Conservation (phyloP, 2,113 vertebrate species). For the Mystacornis crossleyi region DNA sequence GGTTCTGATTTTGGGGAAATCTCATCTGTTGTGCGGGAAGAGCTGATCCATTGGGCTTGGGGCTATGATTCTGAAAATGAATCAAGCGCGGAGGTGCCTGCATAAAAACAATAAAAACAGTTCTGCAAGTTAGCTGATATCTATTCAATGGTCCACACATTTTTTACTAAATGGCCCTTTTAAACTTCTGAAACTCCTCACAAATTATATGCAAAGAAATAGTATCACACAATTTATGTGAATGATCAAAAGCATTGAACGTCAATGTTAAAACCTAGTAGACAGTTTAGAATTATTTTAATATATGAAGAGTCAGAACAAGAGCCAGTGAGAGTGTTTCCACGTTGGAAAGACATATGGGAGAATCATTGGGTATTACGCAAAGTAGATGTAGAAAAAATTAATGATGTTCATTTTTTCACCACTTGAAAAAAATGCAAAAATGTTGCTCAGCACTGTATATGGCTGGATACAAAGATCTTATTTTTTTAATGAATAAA, state of each 20-base stretch:
- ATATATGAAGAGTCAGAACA: background rate
- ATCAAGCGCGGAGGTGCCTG: conserved; percentile 81
- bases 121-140: background rate
- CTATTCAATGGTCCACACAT: background rate
- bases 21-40: conserved; percentile 75
- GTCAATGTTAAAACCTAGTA: background rate
- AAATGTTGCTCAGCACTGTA: background rate
- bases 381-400: background rate
- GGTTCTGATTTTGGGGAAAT: conserved; percentile 70
- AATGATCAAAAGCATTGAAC: background rate
- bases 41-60: conserved; percentile 74
- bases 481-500: background rate
- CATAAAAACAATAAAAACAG: background rate
- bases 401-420: background rate
- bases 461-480: background rate
- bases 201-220: background rate
- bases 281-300: background rate
- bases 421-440: background rate
- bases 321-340: background rate
- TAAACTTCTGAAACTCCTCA: background rate
- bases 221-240: background rate
- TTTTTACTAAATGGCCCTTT: background rate
- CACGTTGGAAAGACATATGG: background rate
- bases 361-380: background rate
- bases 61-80: conserved; percentile 79